Percentiles rank a stretch among this genome's conserved stretches.
These are phyloP conservation scores for Pterophyllum scalare DNA, from an alignment of 2,113 vertebrate species.

Conservation along the genomic window DNA sequence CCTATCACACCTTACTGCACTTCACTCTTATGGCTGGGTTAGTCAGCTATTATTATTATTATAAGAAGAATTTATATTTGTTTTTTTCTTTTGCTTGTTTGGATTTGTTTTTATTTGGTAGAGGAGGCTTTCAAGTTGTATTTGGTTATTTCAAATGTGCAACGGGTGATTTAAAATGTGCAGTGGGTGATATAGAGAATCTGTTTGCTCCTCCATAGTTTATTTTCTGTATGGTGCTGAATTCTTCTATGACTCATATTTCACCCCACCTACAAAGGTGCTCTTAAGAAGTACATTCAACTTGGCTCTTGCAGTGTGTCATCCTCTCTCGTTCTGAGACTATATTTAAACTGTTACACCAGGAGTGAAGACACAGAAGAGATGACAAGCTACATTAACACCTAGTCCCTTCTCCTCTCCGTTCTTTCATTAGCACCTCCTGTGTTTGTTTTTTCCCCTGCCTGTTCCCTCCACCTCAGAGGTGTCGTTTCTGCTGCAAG, in stretches of 20 bases:
- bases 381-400: slow-evolving; percentile 47
- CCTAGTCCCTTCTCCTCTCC: slow-evolving; percentile 47
- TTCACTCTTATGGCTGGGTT: background rate
- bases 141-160: background rate
- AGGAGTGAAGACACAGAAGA: slow-evolving; percentile 32
- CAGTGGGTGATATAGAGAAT: background rate
- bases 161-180: background rate
- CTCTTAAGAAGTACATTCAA: background rate
- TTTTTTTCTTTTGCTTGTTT: no score
- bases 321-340: slow-evolving; percentile 1
- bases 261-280: background rate
- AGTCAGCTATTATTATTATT: no score
- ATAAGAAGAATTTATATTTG: no score
- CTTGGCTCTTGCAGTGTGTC: background rate
- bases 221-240: background rate
- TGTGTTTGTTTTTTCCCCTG: slow-evolving; percentile 51
- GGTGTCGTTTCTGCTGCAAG: slow-evolving; percentile 65
- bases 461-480: slow-evolving; percentile 51
- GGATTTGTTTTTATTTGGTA: background rate
- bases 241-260: background rate
- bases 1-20: background rate
- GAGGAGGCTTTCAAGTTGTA: background rate
- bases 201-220: background rate
- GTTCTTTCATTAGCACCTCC: slow-evolving; percentile 64
- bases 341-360: slow-evolving; percentile 40